phyloP scores from a whole-genome alignment of 1,140 invertebrate genomes.

The Drosophila watanabei region DNA sequence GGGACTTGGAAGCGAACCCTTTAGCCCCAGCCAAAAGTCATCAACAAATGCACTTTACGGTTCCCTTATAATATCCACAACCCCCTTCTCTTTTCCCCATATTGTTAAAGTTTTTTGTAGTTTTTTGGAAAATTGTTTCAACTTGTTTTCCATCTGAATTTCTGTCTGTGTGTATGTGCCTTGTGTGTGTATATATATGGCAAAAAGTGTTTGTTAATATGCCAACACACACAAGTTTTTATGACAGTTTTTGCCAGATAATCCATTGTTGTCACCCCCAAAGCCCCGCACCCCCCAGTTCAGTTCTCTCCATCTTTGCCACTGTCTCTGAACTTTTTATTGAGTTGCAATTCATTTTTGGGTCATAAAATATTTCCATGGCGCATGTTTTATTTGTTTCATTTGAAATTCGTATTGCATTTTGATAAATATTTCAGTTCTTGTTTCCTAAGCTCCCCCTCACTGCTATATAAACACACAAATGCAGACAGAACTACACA shows the following conservation, averaged over 20 bases:
- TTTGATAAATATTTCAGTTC: slow-evolving; percentile 78
- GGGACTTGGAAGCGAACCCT: slow-evolving; percentile 35
- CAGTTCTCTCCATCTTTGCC: not conserved
- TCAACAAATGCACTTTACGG: slow-evolving; percentile 52
- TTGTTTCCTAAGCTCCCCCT: slow-evolving; percentile 52
- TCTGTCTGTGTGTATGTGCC: slow-evolving; percentile 15
- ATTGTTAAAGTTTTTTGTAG: slow-evolving; percentile 54
- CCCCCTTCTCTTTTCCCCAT: not conserved
- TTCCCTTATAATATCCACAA: not conserved
- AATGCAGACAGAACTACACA: slow-evolving; percentile 1
- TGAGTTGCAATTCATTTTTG: slow-evolving; percentile 73
- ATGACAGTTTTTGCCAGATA: slow-evolving; percentile 51
- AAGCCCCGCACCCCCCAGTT: not conserved
- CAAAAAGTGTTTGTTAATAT: slow-evolving; percentile 50
- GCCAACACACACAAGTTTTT: slow-evolving; percentile 39
- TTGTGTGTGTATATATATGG: slow-evolving; percentile 11
- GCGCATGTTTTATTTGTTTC: slow-evolving; percentile 75
- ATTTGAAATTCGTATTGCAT: slow-evolving; percentile 58
- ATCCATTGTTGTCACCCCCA: slow-evolving; percentile 24
- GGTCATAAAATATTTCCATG: slow-evolving; percentile 61
- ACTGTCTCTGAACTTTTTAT: slow-evolving; percentile 51
- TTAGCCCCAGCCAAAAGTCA: slow-evolving; percentile 43
- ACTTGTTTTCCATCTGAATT: slow-evolving; percentile 29
- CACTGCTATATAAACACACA: slow-evolving; percentile 15
- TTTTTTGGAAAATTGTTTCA: slow-evolving; percentile 46